Evolutionary conservation across 2,888 invertebrate genomes (phyloP).

Genomic region (Ennomos quercinarius): DNA sequence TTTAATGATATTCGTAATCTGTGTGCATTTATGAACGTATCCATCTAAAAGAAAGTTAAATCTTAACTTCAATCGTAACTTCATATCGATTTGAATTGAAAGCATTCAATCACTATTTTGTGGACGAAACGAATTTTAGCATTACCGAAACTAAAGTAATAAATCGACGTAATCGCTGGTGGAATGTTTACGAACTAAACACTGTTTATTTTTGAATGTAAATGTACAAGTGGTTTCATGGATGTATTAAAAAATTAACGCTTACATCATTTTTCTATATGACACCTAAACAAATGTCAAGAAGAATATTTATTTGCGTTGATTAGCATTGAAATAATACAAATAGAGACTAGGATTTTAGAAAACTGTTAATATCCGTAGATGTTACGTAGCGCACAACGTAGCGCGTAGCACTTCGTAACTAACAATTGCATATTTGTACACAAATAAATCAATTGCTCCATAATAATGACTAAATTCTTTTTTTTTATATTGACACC

Average conservation of each 20-base stretch:
- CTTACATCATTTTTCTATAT: constrained; percentile 1
- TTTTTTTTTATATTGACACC: no score
- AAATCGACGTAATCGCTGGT: constrained; percentile 21
- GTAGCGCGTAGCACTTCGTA: constrained; percentile 29
- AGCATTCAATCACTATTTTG: constrained; percentile 36
- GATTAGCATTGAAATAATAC: neutral
- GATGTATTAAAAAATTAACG: neutral
- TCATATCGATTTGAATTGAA: constrained; percentile 43
- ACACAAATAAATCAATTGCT: no score
- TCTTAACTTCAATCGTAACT: constrained; percentile 31
- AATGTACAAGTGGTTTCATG: neutral
- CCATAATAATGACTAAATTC: no score
- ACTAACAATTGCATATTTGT: constrained; percentile 3
- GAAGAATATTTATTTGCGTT: neutral
- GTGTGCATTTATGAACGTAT: constrained; percentile 30
- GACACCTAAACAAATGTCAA: constrained; percentile 6
- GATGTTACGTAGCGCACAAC: constrained; percentile 9
- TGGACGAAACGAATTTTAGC: constrained; percentile 32
- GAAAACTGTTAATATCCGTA: neutral
- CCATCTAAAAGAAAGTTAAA: constrained; percentile 39
- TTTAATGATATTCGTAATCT: constrained; percentile 17
- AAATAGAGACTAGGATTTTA: neutral
- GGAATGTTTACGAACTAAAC: constrained; percentile 19
- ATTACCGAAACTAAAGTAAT: constrained; percentile 33
- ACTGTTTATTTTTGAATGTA: constrained; percentile 25